Conservation (phyloP, 2,113 vertebrate genomes). For the Silurus glanis region DNA sequence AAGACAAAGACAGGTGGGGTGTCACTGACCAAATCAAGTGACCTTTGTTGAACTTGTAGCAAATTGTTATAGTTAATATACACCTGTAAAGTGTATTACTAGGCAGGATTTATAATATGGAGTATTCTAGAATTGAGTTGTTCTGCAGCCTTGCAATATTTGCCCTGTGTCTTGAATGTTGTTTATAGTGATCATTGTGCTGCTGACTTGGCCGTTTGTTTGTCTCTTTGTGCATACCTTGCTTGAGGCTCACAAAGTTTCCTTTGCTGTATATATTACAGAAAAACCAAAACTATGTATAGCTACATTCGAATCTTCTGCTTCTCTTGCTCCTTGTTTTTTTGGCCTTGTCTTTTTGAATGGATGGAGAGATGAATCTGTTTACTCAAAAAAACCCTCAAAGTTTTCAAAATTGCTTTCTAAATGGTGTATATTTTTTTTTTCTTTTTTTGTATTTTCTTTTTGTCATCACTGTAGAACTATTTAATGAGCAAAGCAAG, state of each 20-base stretch:
- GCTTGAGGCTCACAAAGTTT: too few species aligned
- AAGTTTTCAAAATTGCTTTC: too few species aligned
- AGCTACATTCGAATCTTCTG: not conserved
- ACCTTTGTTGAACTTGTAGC: constrained; percentile 22
- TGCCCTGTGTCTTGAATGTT: not conserved
- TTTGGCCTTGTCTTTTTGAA: not conserved
- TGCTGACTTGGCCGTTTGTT: not conserved
- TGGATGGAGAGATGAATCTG: too few species aligned
- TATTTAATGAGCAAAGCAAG: not conserved
- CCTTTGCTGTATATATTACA: not conserved
- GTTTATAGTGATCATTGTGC: not conserved
- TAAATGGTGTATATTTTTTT: not conserved
- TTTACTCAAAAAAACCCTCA: too few species aligned
- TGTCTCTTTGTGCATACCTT: not conserved
- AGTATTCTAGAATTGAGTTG: not conserved
- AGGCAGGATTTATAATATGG: too few species aligned
- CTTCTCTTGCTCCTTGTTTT: not conserved
- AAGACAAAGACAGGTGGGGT: constrained; percentile 48
- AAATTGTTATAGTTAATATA: not conserved
- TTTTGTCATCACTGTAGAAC: not conserved
- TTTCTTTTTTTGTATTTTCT: too few species aligned
- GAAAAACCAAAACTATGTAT: not conserved
- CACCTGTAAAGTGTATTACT: not conserved
- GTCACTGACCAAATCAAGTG: constrained; percentile 19
- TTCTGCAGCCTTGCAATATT: not conserved